Evolutionary conservation across 2,888 invertebrate species (phyloP).

Genomic region (Maniola hyperantus): DNA sequence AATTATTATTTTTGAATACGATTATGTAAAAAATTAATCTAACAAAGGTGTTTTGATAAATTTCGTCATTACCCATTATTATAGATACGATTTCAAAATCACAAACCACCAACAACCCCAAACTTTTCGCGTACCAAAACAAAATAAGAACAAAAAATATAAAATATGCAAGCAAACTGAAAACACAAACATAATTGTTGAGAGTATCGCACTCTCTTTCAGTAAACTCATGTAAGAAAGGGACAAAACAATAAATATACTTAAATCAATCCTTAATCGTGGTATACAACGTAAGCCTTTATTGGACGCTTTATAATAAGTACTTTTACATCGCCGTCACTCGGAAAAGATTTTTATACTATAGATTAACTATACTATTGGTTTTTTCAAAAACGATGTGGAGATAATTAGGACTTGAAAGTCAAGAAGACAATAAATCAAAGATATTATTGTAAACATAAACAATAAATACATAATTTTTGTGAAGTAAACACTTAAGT

Average conservation of each 20-base stretch:
- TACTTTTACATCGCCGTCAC: conserved; percentile 58
- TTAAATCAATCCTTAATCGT: conserved; percentile 38
- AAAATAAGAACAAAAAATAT: conserved; percentile 43
- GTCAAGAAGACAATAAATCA: conserved; percentile 7
- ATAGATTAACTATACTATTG: not conserved
- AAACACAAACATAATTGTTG: conserved; percentile 34
- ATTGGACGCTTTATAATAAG: conserved; percentile 69
- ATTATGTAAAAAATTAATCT: not conserved
- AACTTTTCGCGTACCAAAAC: conserved; percentile 45
- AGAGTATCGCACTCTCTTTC: conserved; percentile 12
- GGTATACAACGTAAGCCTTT: conserved; percentile 27
- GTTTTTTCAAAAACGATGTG: not conserved
- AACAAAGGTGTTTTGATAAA: not conserved
- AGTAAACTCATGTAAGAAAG: conserved; percentile 26
- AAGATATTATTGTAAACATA: not conserved
- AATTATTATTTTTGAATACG: too few relatives aligned
- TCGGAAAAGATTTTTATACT: conserved; percentile 33
- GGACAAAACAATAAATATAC: conserved; percentile 38
- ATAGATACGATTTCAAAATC: not conserved
- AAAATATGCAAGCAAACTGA: conserved; percentile 49
- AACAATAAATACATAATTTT: conserved; percentile 3
- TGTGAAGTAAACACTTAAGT: not conserved
- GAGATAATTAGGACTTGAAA: conserved; percentile 2
- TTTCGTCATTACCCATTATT: too few relatives aligned
- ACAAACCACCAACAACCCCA: conserved; percentile 35